These are phyloP conservation scores for Onthophagus sagittarius DNA, from an alignment of 2,888 invertebrate genomes.

Conservation along the genomic window DNA sequence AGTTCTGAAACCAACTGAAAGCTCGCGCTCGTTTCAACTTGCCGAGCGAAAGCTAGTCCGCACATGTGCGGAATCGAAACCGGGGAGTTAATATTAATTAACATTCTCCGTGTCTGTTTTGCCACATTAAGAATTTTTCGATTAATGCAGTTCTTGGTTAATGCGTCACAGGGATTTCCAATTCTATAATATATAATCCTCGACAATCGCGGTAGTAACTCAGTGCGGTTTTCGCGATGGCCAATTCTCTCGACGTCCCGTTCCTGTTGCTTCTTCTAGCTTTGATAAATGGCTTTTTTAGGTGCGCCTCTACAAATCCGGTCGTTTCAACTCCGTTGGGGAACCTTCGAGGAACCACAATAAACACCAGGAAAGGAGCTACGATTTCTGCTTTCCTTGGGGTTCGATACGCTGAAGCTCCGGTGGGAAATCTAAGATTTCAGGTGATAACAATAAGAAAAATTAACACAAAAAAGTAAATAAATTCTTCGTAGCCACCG, in stretches of 20 bases:
- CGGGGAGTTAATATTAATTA: not conserved
- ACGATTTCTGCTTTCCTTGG: slow-evolving; percentile 19
- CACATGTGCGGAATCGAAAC: not conserved
- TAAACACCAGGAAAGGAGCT: slow-evolving; percentile 15
- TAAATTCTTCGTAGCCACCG: slow-evolving; percentile 37
- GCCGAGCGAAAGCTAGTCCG: not conserved
- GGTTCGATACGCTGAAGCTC: slow-evolving; percentile 21
- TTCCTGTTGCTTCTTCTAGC: not conserved
- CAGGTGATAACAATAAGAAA: slow-evolving; percentile 13
- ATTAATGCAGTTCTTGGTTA: not conserved
- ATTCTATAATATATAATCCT: not conserved
- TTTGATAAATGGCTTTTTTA: slow-evolving; percentile 1
- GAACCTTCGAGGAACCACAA: slow-evolving; percentile 11
- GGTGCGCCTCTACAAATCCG: slow-evolving; percentile 2
- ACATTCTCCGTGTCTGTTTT: not conserved
- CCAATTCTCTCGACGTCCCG: not conserved
- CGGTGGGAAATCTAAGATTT: slow-evolving; percentile 20
- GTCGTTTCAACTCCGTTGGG: slow-evolving; percentile 18
- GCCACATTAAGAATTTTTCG: not conserved
- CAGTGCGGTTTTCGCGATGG: not conserved
- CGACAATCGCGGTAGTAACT: not conserved
- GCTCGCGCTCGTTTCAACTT: not conserved
- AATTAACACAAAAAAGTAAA: not conserved
- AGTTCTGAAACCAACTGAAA: not conserved
- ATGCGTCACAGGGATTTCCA: not conserved